phyloP scores from a whole-genome alignment of 2,888 invertebrate genomes.

The Drosophila paramelanica region DNA sequence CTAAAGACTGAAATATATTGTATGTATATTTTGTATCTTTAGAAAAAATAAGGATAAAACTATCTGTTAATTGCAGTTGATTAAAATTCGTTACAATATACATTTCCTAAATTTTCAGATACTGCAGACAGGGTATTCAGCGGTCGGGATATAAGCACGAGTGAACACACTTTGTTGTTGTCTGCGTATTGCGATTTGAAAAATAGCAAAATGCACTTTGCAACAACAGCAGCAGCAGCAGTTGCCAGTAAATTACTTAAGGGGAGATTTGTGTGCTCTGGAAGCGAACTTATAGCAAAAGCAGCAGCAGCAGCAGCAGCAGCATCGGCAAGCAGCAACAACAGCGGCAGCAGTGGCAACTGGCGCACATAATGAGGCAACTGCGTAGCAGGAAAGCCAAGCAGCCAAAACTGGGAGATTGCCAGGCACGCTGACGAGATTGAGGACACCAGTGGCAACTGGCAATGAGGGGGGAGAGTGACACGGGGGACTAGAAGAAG shows the following conservation, averaged over 20 bases:
- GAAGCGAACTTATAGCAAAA: constrained; percentile 20
- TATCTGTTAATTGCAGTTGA: no score
- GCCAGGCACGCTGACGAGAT: constrained; percentile 50
- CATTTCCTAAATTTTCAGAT: neutral
- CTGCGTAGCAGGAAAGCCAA: constrained; percentile 52
- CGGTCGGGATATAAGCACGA: neutral
- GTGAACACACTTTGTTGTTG: constrained; percentile 23
- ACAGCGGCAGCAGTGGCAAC: constrained; percentile 33
- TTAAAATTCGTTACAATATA: no score
- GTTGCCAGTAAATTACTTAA: constrained; percentile 77
- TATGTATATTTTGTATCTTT: no score
- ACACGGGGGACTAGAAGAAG: no score
- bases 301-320: constrained; percentile 5
- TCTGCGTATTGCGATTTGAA: constrained; percentile 63
- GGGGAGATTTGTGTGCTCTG: constrained; percentile 72
- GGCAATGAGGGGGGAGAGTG: constrained; percentile 24
- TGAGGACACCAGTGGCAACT: constrained; percentile 45
- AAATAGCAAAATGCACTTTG: constrained; percentile 77
- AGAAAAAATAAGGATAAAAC: no score
- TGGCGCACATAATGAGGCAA: constrained; percentile 71
- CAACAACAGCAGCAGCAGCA: constrained; percentile 24
- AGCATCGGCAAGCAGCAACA: constrained; percentile 9
- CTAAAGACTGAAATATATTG: no score
- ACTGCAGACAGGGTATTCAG: neutral
- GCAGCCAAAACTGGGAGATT: constrained; percentile 43